A percentile compares a stretch with the other conserved stretches of the same genome.
Evolutionary conservation across 2,113 vertebrate species (phyloP).

Genomic region (Benitochromis conjunctus): DNA sequence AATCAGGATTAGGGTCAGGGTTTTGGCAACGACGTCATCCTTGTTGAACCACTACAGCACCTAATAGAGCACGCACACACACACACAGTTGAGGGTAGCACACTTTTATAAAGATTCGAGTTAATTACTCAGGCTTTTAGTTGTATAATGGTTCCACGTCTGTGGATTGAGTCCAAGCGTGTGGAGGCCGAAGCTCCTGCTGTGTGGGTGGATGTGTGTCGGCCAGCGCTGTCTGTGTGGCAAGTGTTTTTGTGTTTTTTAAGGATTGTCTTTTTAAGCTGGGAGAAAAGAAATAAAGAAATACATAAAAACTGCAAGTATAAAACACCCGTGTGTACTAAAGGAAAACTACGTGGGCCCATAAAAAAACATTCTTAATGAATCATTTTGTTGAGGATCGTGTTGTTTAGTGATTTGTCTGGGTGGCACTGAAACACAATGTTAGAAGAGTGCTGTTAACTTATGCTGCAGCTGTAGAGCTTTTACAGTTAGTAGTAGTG

Average conservation of each 20-base stretch:
- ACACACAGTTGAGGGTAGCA: neutral
- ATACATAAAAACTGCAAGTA: neutral
- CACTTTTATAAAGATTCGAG: constrained; percentile 27
- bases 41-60: neutral
- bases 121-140: constrained; percentile 40
- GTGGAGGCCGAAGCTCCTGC: neutral
- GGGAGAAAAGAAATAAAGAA: neutral
- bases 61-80: neutral
- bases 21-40: constrained; percentile 56
- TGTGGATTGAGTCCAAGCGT: constrained; percentile 34
- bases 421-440: neutral
- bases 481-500: neutral
- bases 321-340: neutral
- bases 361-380: neutral
- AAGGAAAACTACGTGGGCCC: neutral
- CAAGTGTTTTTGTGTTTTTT: neutral
- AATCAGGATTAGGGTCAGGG: constrained; percentile 41
- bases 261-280: neutral
- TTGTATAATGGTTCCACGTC: constrained; percentile 46
- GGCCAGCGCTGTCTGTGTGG: neutral
- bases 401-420: too few relatives aligned
- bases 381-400: neutral
- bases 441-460: neutral
- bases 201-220: constrained; percentile 7
- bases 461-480: neutral